Evolutionary conservation across 1,140 invertebrate species (phyloP).

Genomic region (Bombus vancouverensis): DNA sequence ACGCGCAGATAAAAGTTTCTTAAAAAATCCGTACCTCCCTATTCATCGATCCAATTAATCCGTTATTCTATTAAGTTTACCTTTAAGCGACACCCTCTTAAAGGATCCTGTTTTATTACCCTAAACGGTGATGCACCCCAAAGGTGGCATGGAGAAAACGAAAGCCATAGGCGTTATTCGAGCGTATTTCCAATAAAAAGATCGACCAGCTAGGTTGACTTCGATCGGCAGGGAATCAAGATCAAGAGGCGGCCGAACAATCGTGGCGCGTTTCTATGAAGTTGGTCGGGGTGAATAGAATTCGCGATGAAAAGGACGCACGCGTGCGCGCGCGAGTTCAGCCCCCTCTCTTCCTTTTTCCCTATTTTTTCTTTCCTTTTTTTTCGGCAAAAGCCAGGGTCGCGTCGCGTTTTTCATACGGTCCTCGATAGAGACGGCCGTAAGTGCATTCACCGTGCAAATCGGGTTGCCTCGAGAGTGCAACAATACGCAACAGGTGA

Average conservation of each 20-base stretch:
- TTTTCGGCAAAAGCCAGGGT: slow-evolving; percentile 66
- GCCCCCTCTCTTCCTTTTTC: background rate
- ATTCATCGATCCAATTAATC: background rate
- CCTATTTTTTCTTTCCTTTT: background rate
- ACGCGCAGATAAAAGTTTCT: background rate
- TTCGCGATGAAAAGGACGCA: slow-evolving; percentile 73
- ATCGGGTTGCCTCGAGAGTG: slow-evolving; percentile 74
- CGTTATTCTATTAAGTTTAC: background rate
- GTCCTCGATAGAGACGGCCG: slow-evolving; percentile 65
- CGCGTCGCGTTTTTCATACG: slow-evolving; percentile 67
- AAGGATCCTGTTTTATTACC: background rate
- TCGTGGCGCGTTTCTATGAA: slow-evolving; percentile 55
- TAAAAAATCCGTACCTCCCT: background rate
- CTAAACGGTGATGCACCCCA: background rate
- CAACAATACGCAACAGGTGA: slow-evolving; percentile 77
- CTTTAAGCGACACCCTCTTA: background rate
- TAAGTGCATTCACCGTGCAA: slow-evolving; percentile 78
- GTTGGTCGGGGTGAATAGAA: slow-evolving; percentile 63
- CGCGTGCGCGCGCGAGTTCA: slow-evolving; percentile 28
- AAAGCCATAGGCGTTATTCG: slow-evolving; percentile 30
- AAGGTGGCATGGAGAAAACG: background rate
- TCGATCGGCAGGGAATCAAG: slow-evolving; percentile 60
- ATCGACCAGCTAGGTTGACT: slow-evolving; percentile 44
- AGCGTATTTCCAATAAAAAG: slow-evolving; percentile 51
- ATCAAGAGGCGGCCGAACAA: slow-evolving; percentile 52